These are phyloP conservation scores for Globodera rostochiensis DNA, from an alignment of 1,140 invertebrate genomes.

Conservation along the genomic window DNA sequence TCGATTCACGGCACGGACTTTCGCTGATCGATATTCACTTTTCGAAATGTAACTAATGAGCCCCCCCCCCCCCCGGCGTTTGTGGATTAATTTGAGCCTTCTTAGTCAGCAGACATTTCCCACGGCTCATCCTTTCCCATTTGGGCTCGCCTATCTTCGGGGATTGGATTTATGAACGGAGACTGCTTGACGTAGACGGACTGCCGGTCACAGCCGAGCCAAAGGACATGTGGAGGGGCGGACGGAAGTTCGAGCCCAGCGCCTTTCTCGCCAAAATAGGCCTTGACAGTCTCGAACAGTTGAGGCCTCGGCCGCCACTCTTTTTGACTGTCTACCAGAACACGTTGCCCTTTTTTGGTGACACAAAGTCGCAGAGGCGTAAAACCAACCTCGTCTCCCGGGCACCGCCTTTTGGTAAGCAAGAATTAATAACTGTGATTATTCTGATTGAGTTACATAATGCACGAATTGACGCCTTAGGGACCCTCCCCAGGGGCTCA, in stretches of 20 bases:
- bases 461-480: no score
- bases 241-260: background rate
- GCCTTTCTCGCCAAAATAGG: background rate
- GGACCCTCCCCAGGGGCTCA: no score
- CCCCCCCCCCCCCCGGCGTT: no score
- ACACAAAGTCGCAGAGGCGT: background rate
- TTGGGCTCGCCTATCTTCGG: slow-evolving; percentile 33
- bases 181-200: slow-evolving; percentile 27
- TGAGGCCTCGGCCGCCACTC: background rate
- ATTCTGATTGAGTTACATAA: no score
- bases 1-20: background rate
- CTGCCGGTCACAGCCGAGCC: slow-evolving; percentile 20
- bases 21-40: slow-evolving; percentile 39
- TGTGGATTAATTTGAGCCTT: background rate
- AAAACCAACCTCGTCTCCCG: slow-evolving; percentile 15
- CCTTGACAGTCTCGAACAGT: background rate
- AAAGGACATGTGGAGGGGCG: background rate
- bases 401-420: slow-evolving; percentile 18
- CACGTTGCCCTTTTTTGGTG: slow-evolving; percentile 20
- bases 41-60: slow-evolving; percentile 29
- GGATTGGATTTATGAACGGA: slow-evolving; percentile 25
- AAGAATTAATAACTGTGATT: background rate
- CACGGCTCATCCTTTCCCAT: slow-evolving; percentile 36
- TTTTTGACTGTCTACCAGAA: slow-evolving; percentile 18
- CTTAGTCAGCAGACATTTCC: slow-evolving; percentile 29